phyloP scores from a whole-genome alignment of 2,113 vertebrate genomes.

The Carlito syrichta region DNA sequence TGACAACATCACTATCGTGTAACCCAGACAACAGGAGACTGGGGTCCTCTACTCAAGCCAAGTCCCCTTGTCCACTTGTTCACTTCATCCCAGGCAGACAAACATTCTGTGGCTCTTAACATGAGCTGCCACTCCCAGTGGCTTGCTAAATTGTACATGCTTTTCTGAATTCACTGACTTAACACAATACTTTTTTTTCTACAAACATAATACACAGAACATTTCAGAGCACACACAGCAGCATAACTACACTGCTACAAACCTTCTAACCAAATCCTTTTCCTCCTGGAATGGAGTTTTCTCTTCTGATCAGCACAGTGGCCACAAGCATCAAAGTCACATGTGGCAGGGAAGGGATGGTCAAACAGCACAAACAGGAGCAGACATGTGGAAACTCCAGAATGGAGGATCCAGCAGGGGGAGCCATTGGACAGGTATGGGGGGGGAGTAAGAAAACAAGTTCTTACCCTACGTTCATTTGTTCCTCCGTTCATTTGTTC shows the following conservation, averaged over 20 bases:
- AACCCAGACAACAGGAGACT: not conserved
- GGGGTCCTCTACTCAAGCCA: not conserved
- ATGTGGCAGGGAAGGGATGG: not conserved
- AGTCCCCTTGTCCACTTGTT: not conserved
- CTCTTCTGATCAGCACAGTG: not conserved
- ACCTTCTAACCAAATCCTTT: not conserved
- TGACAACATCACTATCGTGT: not conserved
- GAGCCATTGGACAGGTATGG: fast-evolving
- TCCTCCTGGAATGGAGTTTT: not conserved
- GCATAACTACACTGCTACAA: not conserved
- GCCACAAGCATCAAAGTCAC: not conserved
- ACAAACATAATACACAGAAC: not conserved
- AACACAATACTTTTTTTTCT: not conserved
- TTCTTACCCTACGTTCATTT: not conserved
- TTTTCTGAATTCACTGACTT: not conserved
- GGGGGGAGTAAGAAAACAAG: not conserved
- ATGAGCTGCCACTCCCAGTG: not conserved
- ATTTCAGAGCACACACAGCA: not conserved
- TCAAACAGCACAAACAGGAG: not conserved
- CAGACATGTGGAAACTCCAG: not conserved
- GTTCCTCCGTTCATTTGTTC: no score
- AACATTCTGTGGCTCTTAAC: not conserved
- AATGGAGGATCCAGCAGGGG: no score
- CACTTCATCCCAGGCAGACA: not conserved
- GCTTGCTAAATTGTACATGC: not conserved